phyloP scores from a whole-genome alignment of 2,797 vertebrate genomes.

The Hyperoplus lanceolatus region DNA sequence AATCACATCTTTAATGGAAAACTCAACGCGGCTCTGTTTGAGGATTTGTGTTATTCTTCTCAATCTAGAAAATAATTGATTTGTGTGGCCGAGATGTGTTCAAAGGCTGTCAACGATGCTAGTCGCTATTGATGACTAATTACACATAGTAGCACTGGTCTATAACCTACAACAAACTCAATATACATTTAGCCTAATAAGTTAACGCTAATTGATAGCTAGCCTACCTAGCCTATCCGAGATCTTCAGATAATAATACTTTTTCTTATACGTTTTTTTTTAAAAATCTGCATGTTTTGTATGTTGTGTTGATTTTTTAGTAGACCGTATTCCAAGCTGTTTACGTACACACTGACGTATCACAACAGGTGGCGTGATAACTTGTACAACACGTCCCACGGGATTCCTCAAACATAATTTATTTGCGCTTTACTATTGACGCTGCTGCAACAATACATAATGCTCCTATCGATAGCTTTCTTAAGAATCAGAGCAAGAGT shows the following conservation, averaged over 20 bases:
- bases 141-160: neutral
- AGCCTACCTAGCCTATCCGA: neutral
- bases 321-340: neutral
- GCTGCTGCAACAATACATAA: neutral
- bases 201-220: neutral
- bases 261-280: too few species aligned
- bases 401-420: conserved; percentile 6
- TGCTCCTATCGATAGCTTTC: neutral
- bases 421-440: neutral
- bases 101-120: neutral
- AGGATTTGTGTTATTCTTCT: neutral
- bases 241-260: too few species aligned
- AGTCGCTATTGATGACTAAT: neutral
- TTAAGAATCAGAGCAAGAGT: neutral
- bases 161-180: neutral
- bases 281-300: too few species aligned
- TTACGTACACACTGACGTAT: conserved; percentile 11
- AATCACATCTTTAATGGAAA: neutral
- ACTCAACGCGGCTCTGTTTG: neutral
- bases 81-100: neutral
- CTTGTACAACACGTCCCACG: conserved; percentile 29
- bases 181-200: neutral
- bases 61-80: neutral
- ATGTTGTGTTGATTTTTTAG: neutral
- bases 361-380: conserved; percentile 57